Conservation (phyloP, 2,888 invertebrate species). For the Perizoma flavofasciatum region DNA sequence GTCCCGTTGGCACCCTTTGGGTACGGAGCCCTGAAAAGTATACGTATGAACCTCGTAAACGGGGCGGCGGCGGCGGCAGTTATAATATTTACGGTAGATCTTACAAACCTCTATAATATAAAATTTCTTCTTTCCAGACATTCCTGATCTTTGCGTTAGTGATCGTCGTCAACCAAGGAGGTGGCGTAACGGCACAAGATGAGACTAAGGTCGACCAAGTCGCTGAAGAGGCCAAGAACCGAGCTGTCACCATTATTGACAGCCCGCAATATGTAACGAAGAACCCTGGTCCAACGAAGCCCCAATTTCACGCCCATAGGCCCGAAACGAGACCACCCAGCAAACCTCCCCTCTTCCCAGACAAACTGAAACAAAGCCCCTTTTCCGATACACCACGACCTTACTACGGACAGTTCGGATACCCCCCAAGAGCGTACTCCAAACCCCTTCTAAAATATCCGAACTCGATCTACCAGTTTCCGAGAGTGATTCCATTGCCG, state of each 20-base stretch:
- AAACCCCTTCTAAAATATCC: conserved; percentile 55
- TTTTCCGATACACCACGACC: conserved; percentile 54
- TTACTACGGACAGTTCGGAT: conserved; percentile 53
- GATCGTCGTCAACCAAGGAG: conserved; percentile 72
- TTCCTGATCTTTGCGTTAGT: conserved; percentile 77
- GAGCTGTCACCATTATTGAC: conserved; percentile 62
- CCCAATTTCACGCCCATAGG: conserved; percentile 51
- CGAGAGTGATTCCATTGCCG: conserved; percentile 63
- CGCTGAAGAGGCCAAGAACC: conserved; percentile 68
- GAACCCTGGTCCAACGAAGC: conserved; percentile 37
- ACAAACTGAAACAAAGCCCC: conserved; percentile 54
- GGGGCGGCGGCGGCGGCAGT: too few species aligned
- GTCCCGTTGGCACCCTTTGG: too few species aligned
- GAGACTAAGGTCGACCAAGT: conserved; percentile 63
- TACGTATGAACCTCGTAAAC: neutral
- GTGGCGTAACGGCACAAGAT: conserved; percentile 64
- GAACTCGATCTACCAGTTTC: conserved; percentile 67
- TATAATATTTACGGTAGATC: too few species aligned
- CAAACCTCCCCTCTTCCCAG: conserved; percentile 65
- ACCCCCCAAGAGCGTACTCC: conserved; percentile 56
- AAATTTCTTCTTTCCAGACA: conserved; percentile 62
- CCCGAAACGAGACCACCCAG: conserved; percentile 62
- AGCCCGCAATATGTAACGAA: conserved; percentile 62
- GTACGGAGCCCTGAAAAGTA: neutral
- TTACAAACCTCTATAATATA: conserved; percentile 23